Conservation (phyloP, 2,888 invertebrate genomes). For the Tipula confusa region DNA sequence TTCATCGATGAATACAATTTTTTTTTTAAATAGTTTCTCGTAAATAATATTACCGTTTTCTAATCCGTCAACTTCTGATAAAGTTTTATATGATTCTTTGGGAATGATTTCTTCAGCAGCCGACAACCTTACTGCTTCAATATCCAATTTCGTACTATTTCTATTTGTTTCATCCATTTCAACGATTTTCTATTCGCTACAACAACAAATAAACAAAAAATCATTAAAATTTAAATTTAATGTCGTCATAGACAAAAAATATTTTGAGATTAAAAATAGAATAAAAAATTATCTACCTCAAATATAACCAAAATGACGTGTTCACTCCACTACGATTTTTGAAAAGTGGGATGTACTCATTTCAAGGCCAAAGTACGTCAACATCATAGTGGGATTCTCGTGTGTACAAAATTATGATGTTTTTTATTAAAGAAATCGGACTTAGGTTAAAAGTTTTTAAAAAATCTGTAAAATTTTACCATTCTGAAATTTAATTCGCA, state of each 20-base stretch:
- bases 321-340: background rate
- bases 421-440: too few relatives aligned
- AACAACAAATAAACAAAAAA: background rate
- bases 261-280: background rate
- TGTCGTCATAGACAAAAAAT: conserved; percentile 20
- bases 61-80: conserved; percentile 51
- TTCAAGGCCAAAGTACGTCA: conserved; percentile 27
- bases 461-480: too few relatives aligned
- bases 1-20: background rate
- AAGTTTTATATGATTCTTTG: conserved; percentile 53
- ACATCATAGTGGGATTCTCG: background rate
- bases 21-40: too few relatives aligned
- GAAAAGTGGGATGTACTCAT: background rate
- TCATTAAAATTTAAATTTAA: background rate
- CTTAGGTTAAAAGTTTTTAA: too few relatives aligned
- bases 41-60: conserved; percentile 49
- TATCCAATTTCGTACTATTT: conserved; percentile 40
- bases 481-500: too few relatives aligned
- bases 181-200: background rate
- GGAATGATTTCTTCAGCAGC: conserved; percentile 38
- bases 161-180: conserved; percentile 34
- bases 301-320: conserved; percentile 20
- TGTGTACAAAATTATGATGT: background rate
- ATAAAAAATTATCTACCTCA: conserved; percentile 15
- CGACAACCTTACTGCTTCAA: conserved; percentile 34